Evolutionary conservation across 2,888 invertebrate genomes (phyloP), one percentile per base, ranked within the genome.

Genomic region (Drosophila gaucha): DNA sequence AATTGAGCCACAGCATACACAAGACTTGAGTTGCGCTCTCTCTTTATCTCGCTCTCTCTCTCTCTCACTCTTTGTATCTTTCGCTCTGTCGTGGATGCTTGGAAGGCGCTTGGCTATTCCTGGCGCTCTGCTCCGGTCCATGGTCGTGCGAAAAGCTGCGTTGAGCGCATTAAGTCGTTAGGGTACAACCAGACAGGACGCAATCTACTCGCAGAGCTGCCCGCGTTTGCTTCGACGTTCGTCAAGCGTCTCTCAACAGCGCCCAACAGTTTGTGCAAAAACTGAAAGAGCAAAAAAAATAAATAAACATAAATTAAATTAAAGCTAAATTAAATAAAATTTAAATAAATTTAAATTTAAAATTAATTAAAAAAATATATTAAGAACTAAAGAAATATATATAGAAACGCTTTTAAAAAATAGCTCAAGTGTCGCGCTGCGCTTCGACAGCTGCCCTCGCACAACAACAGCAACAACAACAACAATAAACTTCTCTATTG

Each of bases 111-210:
- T 52, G 41, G 31, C 9, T 60, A 55, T 74, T 63, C 52, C 68
- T 74, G 74, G 43, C 67, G 43, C 70, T 59, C 39, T 54, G 68
- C 73, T 73, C 73, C 82, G 91, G 91, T 91, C 91, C 91, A 90
- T 90, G 90, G 89, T 84, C 90, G 89, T 86, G 84, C 75, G 82
- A 88, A 90, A 90, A 89, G 89, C 90, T 89, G 87, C 82, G 80
- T 87, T 86, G 88, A 90, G 91, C 91, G 89, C 91, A 91, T 91
- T 91, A 91, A 91, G 91, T 91, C 91, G 90, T 90, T 90, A 90
- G 90, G 91, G 89, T 89, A 91, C 90, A 90, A 90, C 88, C 91
- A 90, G 91, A 87, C 82, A 90, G 91, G 91, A 90, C 91, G 91
- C 90, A 88, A 87, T 86, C 89, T 89, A 80, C 76, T 59, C 67